phyloP scores from a whole-genome alignment of 2,113 vertebrate genomes.

The Sorex araneus region DNA sequence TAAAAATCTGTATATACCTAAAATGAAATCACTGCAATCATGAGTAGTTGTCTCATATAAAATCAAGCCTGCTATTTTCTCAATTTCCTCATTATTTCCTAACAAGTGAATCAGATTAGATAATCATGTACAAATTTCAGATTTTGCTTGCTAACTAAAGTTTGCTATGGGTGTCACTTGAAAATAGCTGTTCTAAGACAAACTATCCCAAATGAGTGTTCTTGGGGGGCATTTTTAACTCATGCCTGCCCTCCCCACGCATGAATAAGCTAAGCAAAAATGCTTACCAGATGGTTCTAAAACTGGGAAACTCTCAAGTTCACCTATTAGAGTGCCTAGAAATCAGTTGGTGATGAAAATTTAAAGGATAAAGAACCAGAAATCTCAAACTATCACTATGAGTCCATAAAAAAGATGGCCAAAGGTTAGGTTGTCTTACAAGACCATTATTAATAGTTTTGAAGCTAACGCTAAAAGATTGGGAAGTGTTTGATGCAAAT shows the following conservation, averaged over 20 bases:
- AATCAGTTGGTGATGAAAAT: conserved; percentile 15
- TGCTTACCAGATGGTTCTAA: conserved; percentile 32
- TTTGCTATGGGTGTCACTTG: conserved; percentile 55
- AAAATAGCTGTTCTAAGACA: conserved; percentile 62
- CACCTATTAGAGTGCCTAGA: conserved; percentile 10
- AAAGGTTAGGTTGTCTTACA: not conserved
- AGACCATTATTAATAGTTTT: too few species aligned
- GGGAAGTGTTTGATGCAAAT: not conserved
- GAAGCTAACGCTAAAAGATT: conserved; percentile 5
- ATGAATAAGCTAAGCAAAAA: conserved; percentile 61
- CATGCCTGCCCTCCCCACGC: not conserved
- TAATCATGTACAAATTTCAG: conserved; percentile 68
- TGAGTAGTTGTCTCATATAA: conserved; percentile 65
- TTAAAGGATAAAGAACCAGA: not conserved
- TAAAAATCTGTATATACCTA: conserved; percentile 65
- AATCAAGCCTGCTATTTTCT: conserved; percentile 69
- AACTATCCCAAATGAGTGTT: conserved; percentile 54
- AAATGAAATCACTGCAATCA: conserved; percentile 77
- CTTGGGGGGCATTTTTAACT: conserved; percentile 30
- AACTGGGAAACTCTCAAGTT: not conserved
- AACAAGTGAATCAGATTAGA: conserved; percentile 78
- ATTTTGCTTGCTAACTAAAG: conserved; percentile 69
- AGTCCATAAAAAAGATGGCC: not conserved
- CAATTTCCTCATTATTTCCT: conserved; percentile 80
- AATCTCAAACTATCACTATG: not conserved